phyloP scores from a whole-genome alignment of 2,113 vertebrate genomes.

The Elachura formosa region DNA sequence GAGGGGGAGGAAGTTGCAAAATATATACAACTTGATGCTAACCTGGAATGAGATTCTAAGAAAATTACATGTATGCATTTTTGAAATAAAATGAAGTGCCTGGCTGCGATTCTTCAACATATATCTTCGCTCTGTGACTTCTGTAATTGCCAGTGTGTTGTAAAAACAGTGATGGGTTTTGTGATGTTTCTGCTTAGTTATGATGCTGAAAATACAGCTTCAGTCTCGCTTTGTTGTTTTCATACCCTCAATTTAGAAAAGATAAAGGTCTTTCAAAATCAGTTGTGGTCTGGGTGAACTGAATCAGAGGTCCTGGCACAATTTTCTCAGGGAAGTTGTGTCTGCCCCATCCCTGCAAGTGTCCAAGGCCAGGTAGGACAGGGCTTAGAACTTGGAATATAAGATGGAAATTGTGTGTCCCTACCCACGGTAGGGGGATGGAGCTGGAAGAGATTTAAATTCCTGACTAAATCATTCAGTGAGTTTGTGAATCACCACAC shows the following conservation, averaged over 20 bases:
- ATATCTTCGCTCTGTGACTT: not conserved
- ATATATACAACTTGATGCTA: not conserved
- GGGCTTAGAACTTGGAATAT: not conserved
- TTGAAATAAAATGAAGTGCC: not conserved
- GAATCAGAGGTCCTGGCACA: not conserved
- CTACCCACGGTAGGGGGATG: rapidly evolving
- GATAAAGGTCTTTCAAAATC: not conserved
- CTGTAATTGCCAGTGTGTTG: not conserved
- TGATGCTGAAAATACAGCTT: not conserved
- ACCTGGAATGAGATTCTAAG: not conserved
- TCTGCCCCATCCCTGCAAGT: not conserved
- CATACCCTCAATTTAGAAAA: not conserved
- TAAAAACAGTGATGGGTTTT: not conserved
- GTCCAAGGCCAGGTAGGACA: too few relatives aligned
- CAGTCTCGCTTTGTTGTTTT: not conserved
- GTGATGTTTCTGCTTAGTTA: not conserved
- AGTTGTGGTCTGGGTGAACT: not conserved
- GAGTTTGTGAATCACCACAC: not conserved
- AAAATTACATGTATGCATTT: not conserved
- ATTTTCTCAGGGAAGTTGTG: rapidly evolving
- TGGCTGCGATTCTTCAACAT: not conserved
- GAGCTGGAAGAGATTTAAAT: not conserved
- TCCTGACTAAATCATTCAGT: not conserved
- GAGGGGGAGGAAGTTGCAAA: not conserved
- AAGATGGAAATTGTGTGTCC: too few relatives aligned